Percentiles rank a stretch among this genome's conserved stretches.
These are phyloP conservation scores for Aphidoletes aphidimyza DNA, from an alignment of 2,888 invertebrate genomes.

Conservation along the genomic window DNA sequence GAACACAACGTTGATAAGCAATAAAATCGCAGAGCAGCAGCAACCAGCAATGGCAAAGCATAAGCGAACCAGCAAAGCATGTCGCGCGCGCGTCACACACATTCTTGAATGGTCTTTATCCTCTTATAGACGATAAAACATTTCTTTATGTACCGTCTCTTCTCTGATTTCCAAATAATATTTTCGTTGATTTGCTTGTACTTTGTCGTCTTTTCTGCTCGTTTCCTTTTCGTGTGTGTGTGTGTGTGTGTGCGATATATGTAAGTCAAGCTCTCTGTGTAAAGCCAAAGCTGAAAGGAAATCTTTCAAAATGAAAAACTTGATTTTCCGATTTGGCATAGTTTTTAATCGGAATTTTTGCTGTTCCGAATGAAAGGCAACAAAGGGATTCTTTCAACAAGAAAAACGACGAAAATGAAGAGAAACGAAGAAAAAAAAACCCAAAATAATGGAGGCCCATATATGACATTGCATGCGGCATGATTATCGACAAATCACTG, in stretches of 20 bases:
- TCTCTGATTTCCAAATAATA: neutral
- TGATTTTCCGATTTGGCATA: constrained; percentile 34
- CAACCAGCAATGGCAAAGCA: neutral
- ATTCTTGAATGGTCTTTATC: constrained; percentile 11
- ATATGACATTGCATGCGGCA: neutral
- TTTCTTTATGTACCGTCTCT: constrained; percentile 8
- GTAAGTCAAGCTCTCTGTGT: too few relatives aligned
- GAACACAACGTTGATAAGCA: constrained; percentile 31
- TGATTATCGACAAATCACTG: constrained; percentile 31
- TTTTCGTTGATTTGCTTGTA: neutral
- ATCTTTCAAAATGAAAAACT: neutral
- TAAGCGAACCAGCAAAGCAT: too few relatives aligned
- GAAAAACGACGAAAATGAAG: neutral
- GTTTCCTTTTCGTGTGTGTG: constrained; percentile 5
- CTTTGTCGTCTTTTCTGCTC: too few relatives aligned
- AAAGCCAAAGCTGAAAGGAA: neutral
- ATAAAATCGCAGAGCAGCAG: neutral
- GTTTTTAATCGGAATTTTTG: neutral
- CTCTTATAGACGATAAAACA: constrained; percentile 7
- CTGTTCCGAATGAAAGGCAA: too few relatives aligned
- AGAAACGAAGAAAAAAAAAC: neutral
- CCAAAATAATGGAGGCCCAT: neutral
- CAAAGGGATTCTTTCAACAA: too few relatives aligned
- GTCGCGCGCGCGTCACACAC: too few relatives aligned
- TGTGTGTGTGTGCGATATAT: too few relatives aligned